Base-by-base conservation (phyloP, 2,888 invertebrate species). In the Hyposoter dolosus region DNA sequence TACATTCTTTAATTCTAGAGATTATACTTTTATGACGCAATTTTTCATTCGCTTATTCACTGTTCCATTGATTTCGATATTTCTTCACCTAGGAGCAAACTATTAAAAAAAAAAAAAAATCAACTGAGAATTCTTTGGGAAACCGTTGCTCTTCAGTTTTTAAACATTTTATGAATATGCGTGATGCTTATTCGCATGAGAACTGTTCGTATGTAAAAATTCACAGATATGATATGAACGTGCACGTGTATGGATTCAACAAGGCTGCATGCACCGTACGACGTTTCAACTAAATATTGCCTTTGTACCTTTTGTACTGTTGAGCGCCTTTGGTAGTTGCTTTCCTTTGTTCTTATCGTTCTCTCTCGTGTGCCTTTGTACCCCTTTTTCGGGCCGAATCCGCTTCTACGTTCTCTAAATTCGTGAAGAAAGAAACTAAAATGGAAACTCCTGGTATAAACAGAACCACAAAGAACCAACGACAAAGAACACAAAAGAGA, bases 221-320 rank as follows among this genome's bases (percentile, higher is more conserved):
- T 68, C 43, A 23, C 6, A 68, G 6, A 68, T 6, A 23, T 23
- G 23, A 23, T 43, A 23, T 15, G 19, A 1, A 43, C 23, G 15
- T 23, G 43, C 23, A 9, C 10, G 43, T 43, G 43, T 15, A 6
- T 43, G 43, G 12, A 19, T 23, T 60, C 1, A 4, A 15, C 60
- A 68, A 43, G 43, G 66, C 43, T 43, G 23, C 43, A 43, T 43
- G 23, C 43, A 43, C 43, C 15, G 12, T 19, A 19, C 40, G 19
- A 43, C 43, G 43, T 43, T 68, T 43, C 68, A 68, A 68, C 68
- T 40, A 68, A 68, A 68, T 19, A 19, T 23, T 68, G 68, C 74
- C 74, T 83, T 83, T 80, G 79, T 75, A 56, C 80, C 53, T 69
- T 84, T 75, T 84, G 69, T 75, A 80, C 75, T 71, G 69, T n/a